Percentiles rank a stretch among this genome's conserved stretches.
These are phyloP conservation scores for Salmo trutta DNA, from an alignment of 2,797 vertebrate species.

Conservation along the genomic window DNA sequence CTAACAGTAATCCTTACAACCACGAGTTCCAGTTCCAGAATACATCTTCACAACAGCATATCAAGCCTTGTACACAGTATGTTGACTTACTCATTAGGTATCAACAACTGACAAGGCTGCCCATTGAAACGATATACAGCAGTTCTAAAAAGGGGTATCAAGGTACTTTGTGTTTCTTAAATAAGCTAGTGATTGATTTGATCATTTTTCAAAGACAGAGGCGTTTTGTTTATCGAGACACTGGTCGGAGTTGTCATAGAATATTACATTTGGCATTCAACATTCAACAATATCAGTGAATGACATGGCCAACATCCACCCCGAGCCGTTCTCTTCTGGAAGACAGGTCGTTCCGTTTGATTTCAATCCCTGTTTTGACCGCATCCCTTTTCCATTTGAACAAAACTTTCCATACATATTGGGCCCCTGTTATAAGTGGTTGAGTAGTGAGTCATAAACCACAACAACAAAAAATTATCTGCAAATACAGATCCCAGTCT, in stretches of 20 bases:
- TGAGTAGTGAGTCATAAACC: too few relatives aligned
- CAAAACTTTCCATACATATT: too few relatives aligned
- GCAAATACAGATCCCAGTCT: too few relatives aligned
- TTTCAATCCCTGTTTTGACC: too few relatives aligned
- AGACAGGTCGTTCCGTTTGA: too few relatives aligned
- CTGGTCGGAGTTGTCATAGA: slow-evolving; percentile 13
- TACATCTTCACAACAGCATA: background rate
- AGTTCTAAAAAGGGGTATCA: slow-evolving; percentile 42
- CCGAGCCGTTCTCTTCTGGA: too few relatives aligned
- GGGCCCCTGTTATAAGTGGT: too few relatives aligned
- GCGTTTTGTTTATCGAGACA: slow-evolving; percentile 55
- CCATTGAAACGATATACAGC: slow-evolving; percentile 38
- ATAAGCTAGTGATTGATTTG: slow-evolving; percentile 53
- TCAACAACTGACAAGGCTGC: slow-evolving; percentile 57
- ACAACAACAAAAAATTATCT: too few relatives aligned
- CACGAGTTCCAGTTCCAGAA: background rate
- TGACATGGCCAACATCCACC: background rate
- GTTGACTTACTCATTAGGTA: slow-evolving; percentile 41
- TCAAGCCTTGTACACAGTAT: background rate
- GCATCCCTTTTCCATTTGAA: too few relatives aligned
- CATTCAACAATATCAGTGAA: background rate
- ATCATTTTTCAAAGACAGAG: slow-evolving; percentile 42
- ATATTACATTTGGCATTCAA: background rate
- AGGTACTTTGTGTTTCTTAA: slow-evolving; percentile 52
- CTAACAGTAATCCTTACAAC: background rate